phyloP scores from a whole-genome alignment of 2,888 invertebrate species.

The Agonopterix arenella region DNA sequence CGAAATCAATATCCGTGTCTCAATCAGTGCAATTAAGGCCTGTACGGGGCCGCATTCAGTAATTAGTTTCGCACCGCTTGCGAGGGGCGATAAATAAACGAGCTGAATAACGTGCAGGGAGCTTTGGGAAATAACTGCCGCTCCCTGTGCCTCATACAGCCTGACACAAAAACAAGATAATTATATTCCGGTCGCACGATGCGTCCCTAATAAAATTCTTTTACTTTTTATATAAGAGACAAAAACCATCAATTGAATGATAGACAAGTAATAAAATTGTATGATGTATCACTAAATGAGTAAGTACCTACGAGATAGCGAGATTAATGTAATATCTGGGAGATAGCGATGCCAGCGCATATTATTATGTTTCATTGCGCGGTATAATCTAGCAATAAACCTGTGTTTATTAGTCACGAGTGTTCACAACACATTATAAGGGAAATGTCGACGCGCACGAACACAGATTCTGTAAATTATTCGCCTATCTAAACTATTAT shows the following conservation, averaged over 20 bases:
- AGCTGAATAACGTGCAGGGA: constrained; percentile 30
- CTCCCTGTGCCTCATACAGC: constrained; percentile 4
- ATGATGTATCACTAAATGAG: constrained; percentile 19
- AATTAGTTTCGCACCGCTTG: constrained; percentile 63
- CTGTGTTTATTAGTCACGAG: constrained; percentile 53
- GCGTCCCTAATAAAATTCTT: no score
- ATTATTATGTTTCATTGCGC: constrained; percentile 43
- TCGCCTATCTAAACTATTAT: no score
- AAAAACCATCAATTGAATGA: constrained; percentile 17
- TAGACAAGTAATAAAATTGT: constrained; percentile 15
- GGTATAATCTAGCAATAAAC: constrained; percentile 45
- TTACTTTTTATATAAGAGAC: constrained; percentile 1
- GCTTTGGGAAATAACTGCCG: constrained; percentile 4
- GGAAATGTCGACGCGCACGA: constrained; percentile 37
- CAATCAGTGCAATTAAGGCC: constrained; percentile 72
- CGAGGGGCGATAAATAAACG: constrained; percentile 52
- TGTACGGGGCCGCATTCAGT: constrained; percentile 51
- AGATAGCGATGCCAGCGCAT: constrained; percentile 32
- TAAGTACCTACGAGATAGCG: constrained; percentile 24
- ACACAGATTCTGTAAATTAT: constrained; percentile 30
- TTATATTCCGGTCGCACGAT: no score
- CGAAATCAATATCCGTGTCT: constrained; percentile 74
- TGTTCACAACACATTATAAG: constrained; percentile 38
- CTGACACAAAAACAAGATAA: constrained; percentile 1
- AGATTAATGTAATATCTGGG: constrained; percentile 30